Conservation (phyloP, 2,797 vertebrate genomes). For the Characodon lateralis region DNA sequence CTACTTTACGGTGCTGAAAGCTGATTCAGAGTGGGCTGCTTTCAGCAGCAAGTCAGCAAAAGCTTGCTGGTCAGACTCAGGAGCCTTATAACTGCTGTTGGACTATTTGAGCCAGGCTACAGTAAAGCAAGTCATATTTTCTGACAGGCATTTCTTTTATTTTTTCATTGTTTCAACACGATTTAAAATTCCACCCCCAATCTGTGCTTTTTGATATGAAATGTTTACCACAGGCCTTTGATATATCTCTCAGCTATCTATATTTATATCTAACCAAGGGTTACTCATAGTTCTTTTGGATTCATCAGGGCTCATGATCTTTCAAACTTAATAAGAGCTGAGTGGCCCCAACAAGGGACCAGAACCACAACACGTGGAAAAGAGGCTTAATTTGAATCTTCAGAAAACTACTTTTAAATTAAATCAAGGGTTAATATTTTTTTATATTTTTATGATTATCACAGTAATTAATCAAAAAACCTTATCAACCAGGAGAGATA, state of each 20-base stretch:
- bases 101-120: neutral
- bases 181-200: neutral
- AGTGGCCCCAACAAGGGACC: neutral
- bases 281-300: too few species aligned
- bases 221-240: neutral
- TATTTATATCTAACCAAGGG: neutral
- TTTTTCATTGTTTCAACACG: neutral
- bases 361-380: neutral
- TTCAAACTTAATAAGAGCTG: neutral
- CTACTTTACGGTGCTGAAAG: slow-evolving; percentile 28
- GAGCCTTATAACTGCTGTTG: neutral
- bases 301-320: too few species aligned
- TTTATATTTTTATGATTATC: neutral
- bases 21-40: slow-evolving; percentile 39
- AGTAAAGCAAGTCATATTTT: slow-evolving; percentile 22
- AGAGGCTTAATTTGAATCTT: neutral
- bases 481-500: neutral
- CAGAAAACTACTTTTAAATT: neutral
- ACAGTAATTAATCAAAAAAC: neutral
- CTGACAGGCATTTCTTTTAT: neutral
- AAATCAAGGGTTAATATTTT: neutral
- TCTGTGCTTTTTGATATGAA: neutral
- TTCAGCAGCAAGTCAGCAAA: slow-evolving; percentile 54
- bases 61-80: slow-evolving; percentile 42
- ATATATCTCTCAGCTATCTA: neutral